Evolutionary conservation across 1,140 invertebrate genomes (phyloP).

Genomic region (Hypothenemus hampei): DNA sequence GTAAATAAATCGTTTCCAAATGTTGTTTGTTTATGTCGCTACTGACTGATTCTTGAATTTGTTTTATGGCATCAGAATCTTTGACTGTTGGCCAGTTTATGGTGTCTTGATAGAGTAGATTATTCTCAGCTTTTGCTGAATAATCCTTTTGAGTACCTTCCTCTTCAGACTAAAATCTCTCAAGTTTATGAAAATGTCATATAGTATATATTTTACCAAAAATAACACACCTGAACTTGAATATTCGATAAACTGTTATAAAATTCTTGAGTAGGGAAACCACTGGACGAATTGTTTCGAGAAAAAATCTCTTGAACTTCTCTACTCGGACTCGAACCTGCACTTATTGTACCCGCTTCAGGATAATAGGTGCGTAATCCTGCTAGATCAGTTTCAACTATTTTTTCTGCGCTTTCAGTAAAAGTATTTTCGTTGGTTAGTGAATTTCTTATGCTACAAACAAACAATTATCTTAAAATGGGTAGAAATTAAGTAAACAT

Average conservation of each 20-base stretch:
- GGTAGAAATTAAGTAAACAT: too few species aligned
- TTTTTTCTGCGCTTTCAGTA: conserved; percentile 26
- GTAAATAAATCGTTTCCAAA: conserved; percentile 35
- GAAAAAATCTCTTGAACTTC: conserved; percentile 78
- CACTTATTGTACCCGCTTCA: too few species aligned
- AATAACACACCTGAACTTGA: conserved; percentile 22
- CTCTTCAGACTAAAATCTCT: conserved; percentile 17
- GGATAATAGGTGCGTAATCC: too few species aligned
- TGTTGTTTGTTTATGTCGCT: conserved; percentile 29
- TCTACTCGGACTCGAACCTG: conserved; percentile 76
- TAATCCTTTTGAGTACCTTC: conserved; percentile 29
- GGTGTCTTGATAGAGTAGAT: conserved; percentile 15
- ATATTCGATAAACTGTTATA: conserved; percentile 38
- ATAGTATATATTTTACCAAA: neutral
- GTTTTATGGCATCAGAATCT: conserved; percentile 27
- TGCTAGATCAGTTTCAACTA: conserved; percentile 26
- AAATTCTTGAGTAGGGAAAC: conserved; percentile 38
- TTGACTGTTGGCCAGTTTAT: conserved; percentile 45
- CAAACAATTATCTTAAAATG: too few species aligned
- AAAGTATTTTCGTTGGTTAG: conserved; percentile 19
- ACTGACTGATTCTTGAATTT: conserved; percentile 5
- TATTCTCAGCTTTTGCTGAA: conserved; percentile 13
- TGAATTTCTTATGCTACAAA: conserved; percentile 23
- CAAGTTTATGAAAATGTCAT: neutral
- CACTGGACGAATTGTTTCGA: conserved; percentile 47